Percentiles rank a stretch among this genome's conserved stretches.
Evolutionary conservation across 2,113 vertebrate species (phyloP).

Genomic region (Theristicus caerulescens): DNA sequence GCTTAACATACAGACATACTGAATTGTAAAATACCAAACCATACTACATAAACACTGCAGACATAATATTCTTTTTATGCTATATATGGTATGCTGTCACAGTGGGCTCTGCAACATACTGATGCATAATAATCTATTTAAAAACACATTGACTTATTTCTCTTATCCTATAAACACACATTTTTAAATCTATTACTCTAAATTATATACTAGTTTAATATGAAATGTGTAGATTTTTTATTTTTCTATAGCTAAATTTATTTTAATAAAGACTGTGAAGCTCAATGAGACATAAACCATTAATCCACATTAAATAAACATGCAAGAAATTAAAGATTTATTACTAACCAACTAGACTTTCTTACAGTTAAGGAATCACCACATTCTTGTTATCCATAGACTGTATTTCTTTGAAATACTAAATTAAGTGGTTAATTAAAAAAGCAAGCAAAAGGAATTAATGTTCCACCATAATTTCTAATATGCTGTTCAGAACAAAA

Average conservation of each 20-base stretch:
- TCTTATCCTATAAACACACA: neutral
- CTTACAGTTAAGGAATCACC: neutral
- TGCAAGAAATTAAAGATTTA: slow-evolving; percentile 31
- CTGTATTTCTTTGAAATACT: neutral
- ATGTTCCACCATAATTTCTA: neutral
- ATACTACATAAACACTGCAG: neutral
- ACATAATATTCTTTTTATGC: neutral
- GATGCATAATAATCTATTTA: neutral
- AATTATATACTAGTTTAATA: neutral
- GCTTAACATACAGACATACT: neutral
- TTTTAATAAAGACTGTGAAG: neutral
- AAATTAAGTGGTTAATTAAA: neutral
- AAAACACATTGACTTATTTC: neutral
- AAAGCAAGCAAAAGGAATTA: neutral
- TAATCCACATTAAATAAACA: slow-evolving; percentile 52
- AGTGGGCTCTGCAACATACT: neutral
- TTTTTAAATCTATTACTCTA: neutral
- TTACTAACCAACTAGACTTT: neutral
- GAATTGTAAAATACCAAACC: neutral
- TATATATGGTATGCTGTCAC: neutral
- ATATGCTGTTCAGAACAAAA: neutral
- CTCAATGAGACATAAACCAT: neutral
- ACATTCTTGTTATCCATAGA: neutral
- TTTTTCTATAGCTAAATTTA: neutral
- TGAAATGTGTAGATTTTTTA: neutral